Conservation (phyloP, 2,888 invertebrate species). For the Andrena haemorrhoa region DNA sequence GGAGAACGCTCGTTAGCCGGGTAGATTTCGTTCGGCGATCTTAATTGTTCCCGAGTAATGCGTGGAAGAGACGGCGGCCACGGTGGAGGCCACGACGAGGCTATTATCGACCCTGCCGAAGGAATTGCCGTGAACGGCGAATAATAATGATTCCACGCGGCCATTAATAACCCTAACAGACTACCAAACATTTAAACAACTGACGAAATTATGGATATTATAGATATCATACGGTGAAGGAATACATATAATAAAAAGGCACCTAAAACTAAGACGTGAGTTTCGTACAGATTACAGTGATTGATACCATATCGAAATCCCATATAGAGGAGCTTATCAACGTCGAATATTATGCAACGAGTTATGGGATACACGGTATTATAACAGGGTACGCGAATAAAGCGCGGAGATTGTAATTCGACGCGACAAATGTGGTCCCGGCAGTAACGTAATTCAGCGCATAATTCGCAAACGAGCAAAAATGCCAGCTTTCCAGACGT, state of each 20-base stretch:
- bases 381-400: slow-evolving; percentile 29
- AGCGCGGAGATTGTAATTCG: slow-evolving; percentile 22
- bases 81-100: slow-evolving; percentile 35
- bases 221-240: not conserved
- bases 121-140: slow-evolving; percentile 48
- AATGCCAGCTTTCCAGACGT: slow-evolving; percentile 24
- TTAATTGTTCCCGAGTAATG: slow-evolving; percentile 54
- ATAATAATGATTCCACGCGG: slow-evolving; percentile 69
- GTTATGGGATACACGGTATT: no score
- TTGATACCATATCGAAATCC: no score
- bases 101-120: slow-evolving; percentile 51
- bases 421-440: slow-evolving; percentile 34
- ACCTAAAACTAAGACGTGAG: no score
- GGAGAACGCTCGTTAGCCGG: slow-evolving; percentile 56
- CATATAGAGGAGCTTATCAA: no score
- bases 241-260: no score
- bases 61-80: slow-evolving; percentile 28
- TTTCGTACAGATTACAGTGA: no score
- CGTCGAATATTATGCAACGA: no score
- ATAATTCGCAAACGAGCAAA: slow-evolving; percentile 49
- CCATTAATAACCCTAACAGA: slow-evolving; percentile 66
- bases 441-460: slow-evolving; percentile 43
- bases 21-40: slow-evolving; percentile 48
- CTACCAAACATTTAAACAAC: not conserved
- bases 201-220: not conserved